These are phyloP conservation scores for Embidobia sp. DNA, from an alignment of 2,888 invertebrate genomes.

Conservation along the genomic window DNA sequence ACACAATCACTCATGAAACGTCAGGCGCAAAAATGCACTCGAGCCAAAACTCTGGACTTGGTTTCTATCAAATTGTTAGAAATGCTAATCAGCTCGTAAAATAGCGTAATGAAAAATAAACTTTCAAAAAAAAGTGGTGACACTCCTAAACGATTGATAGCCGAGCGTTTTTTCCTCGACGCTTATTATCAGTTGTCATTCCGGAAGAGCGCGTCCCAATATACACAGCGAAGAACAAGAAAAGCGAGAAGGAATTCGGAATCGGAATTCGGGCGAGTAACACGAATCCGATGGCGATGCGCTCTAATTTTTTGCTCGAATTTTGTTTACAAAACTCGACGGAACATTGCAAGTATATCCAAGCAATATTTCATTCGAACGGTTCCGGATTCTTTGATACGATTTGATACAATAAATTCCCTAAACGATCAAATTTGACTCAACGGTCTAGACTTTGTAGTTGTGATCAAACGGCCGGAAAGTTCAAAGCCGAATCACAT, in stretches of 20 bases:
- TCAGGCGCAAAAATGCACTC: constrained; percentile 17
- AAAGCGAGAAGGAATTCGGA: too few relatives aligned
- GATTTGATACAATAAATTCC: constrained; percentile 34
- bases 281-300: constrained; percentile 9
- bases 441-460: constrained; percentile 18
- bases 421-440: constrained; percentile 36
- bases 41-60: too few relatives aligned
- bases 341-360: not conserved
- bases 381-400: constrained; percentile 17
- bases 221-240: too few relatives aligned
- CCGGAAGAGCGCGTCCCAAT: too few relatives aligned
- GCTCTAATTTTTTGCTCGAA: constrained; percentile 16
- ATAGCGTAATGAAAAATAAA: too few relatives aligned
- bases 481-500: constrained; percentile 38
- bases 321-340: constrained; percentile 21
- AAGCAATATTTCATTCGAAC: constrained; percentile 7
- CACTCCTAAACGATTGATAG: too few relatives aligned
- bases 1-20: constrained; percentile 3
- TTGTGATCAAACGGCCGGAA: constrained; percentile 41
- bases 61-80: too few relatives aligned
- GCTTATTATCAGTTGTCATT: too few relatives aligned
- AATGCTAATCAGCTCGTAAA: too few relatives aligned
- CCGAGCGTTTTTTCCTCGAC: too few relatives aligned
- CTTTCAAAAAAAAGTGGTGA: too few relatives aligned
- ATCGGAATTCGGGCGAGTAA: too few relatives aligned